These are phyloP conservation scores for Falco berigora DNA, from an alignment of 2,797 vertebrate species.

Conservation along the genomic window DNA sequence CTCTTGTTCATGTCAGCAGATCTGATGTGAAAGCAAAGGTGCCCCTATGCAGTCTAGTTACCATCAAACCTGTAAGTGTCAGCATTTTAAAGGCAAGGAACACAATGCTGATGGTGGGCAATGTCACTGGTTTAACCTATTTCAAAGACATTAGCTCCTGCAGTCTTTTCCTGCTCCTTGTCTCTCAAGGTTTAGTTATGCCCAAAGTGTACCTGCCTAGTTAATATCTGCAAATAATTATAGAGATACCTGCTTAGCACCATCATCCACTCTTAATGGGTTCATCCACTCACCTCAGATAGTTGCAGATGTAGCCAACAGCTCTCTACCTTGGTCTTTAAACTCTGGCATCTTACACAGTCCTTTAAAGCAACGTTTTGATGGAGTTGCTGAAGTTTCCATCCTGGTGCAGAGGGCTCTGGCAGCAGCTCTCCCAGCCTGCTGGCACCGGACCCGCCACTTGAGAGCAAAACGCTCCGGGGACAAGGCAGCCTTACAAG, in stretches of 20 bases:
- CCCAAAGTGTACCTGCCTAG: background rate
- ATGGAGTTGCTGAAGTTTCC: background rate
- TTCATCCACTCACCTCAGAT: background rate
- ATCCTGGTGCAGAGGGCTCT: background rate
- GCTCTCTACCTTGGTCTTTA: background rate
- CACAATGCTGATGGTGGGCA: constrained; percentile 60
- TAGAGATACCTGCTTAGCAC: background rate
- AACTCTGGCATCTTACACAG: accelerated
- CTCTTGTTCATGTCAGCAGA: constrained; percentile 72
- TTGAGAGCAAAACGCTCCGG: background rate
- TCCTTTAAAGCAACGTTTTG: background rate
- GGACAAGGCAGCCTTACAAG: background rate
- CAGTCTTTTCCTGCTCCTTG: background rate
- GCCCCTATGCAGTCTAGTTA: constrained; percentile 58
- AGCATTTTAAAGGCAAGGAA: constrained; percentile 57
- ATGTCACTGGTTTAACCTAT: constrained; percentile 63
- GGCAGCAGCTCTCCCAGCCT: background rate
- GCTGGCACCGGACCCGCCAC: background rate
- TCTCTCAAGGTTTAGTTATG: constrained; percentile 22
- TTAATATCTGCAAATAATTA: constrained; percentile 32
- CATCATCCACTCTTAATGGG: background rate
- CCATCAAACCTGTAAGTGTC: constrained; percentile 51
- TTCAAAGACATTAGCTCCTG: constrained; percentile 35
- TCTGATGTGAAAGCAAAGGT: constrained; percentile 75
- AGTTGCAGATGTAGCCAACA: background rate